Base-by-base conservation (phyloP, 2,113 vertebrate genomes). In the Oncorhynchus gorbuscha region DNA sequence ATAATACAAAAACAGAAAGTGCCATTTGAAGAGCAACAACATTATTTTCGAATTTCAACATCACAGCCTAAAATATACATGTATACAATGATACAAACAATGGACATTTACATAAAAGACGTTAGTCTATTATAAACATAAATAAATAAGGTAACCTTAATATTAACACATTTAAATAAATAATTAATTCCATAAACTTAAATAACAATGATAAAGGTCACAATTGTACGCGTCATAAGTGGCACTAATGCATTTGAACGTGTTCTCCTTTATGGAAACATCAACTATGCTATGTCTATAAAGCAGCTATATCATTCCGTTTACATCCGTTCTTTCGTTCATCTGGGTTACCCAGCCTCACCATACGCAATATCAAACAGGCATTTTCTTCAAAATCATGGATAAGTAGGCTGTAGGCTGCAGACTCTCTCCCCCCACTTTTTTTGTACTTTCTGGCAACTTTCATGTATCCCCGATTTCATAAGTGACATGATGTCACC, bases 171-270 rank as follows among this genome's bases (percentile, higher is more conserved):
- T 90, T 92, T 93, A 95, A 95, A 95, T 95, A 32, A 95, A 95
- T 94, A 94, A 96, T 94, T 93, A 94, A 96, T 94, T 93, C 84
- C 90, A 90, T 94, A 93, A 93, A 93, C 89, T 87, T 91, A 92
- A 92, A 72, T 66, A 73, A 85, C 82, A 89, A 88, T 84, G 76
- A 89, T 96, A 95, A 97, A 96, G 95, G 95, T 97, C 95, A 96
- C 95, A 95, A 95, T 94, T 94, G 94, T 90, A 95, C 88, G 89
- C 89, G 87, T 92, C 87, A 93, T 92, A 94, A 95, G 94, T 95
- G 93, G 95, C 95, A 96, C 95, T 96, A 95, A 84, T 83, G 90
- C 87, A 85, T 91, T 51, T 84, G 49, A 73, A 74, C 71, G 58
- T 75, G 83, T 49, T 69, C 12, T 80, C 76, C 59, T 85, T 78